Evolutionary conservation across 1,140 invertebrate genomes (phyloP), one percentile per base, ranked within the genome.

Genomic region (Parasteatoda tepidariorum): DNA sequence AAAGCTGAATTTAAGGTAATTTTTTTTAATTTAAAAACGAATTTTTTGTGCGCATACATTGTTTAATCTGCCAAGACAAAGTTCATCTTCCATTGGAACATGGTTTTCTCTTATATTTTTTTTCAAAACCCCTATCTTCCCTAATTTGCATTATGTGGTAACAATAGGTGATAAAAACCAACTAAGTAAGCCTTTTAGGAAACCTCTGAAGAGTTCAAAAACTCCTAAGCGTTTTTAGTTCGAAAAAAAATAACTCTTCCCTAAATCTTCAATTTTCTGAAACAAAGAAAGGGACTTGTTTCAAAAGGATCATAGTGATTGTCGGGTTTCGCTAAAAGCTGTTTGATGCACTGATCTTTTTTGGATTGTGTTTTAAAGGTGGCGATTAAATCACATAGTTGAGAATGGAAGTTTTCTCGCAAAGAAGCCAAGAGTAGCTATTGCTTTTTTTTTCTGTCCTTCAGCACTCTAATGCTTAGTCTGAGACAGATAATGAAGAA

Each of bases 191-290:
- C 55, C 57, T 75, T 38, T 61, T 38, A 75, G 31, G 73, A 75
- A 75, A 75, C 73, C 73, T 75, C 15, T 33, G 38, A 75, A 75
- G 31, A 41, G 33, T 38, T 38, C 73, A 41, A 61, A 75, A 75
- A 75, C 30, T 24, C 31, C 18, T 62, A 15, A 30, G 33, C 55
- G n/a, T n/a, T n/a, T n/a, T n/a, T n/a, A n/a, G n/a, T n/a, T n/a
- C n/a, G n/a, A n/a, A n/a, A n/a, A n/a, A n/a, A n/a, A n/a, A n/a
- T n/a, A n/a, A n/a, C n/a, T 61, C 41, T 55, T 71, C 68, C 41
- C 57, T 61, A 61, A 75, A 75, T 38, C 59, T 15, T 38, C 38
- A 28, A 22, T 38, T 30, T 48, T 62, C n/a, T 54, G 31, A 34
- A 75, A 48, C 38, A 48, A 48, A 2, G 38, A 9, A 15, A 24